Percentiles rank a stretch among this genome's conserved stretches.
phyloP scores from a whole-genome alignment of 2,797 vertebrate genomes.

The Cynopterus sphinx region DNA sequence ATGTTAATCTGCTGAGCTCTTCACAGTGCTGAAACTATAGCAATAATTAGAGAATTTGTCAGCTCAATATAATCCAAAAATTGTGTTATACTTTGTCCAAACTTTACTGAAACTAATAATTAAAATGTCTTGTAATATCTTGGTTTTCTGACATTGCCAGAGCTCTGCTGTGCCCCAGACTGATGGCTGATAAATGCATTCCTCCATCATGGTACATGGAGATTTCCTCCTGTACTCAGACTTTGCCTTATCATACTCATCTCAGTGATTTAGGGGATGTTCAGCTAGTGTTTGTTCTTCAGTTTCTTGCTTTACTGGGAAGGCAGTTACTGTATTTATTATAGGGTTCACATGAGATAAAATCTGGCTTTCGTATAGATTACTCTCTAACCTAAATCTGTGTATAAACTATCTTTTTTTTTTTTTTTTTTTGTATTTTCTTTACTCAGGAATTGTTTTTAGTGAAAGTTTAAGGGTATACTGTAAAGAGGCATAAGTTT shows the following conservation, averaged over 20 bases:
- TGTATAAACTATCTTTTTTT: background rate
- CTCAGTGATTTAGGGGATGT: background rate
- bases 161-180: background rate
- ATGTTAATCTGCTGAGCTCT: constrained; percentile 10
- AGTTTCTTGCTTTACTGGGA: background rate
- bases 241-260: background rate
- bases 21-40: constrained; percentile 28
- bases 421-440: background rate
- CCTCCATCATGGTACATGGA: background rate
- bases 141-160: background rate
- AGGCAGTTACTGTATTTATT: background rate
- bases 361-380: background rate
- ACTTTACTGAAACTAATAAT: constrained; percentile 45
- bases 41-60: constrained; percentile 49
- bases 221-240: background rate
- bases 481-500: background rate
- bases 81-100: constrained; percentile 30
- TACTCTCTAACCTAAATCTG: constrained; percentile 1
- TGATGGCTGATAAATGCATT: background rate
- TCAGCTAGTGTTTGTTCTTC: background rate
- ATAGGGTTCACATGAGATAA: background rate
- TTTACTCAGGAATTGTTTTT: background rate
- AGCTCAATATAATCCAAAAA: constrained; percentile 51
- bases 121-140: background rate
- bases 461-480: background rate